Evolutionary conservation across 2,113 vertebrate genomes (phyloP).

Genomic region (Oriolus oriolus): DNA sequence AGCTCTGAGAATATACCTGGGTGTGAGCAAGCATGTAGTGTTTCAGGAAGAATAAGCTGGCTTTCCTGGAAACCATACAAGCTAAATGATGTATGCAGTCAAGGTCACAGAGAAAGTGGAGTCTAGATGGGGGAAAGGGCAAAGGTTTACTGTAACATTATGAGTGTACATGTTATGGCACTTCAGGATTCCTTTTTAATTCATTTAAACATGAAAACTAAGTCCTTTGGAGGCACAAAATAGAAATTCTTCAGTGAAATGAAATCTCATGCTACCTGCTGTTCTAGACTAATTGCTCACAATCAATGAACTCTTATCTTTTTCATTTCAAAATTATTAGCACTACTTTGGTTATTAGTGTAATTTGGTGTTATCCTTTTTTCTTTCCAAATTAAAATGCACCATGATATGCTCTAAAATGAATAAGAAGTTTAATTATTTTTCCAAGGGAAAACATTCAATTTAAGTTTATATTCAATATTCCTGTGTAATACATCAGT

Average conservation of each 20-base stretch:
- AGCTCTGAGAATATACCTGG: not conserved
- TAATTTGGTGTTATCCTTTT: slow-evolving; percentile 13
- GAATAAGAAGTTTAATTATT: slow-evolving; percentile 53
- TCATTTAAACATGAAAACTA: not conserved
- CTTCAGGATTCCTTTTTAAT: not conserved
- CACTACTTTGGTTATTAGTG: slow-evolving; percentile 40
- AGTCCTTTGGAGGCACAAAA: not conserved
- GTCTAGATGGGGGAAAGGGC: not conserved
- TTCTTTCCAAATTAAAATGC: slow-evolving; percentile 35
- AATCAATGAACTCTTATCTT: slow-evolving; percentile 35
- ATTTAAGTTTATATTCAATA: slow-evolving; percentile 3
- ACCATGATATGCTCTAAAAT: not conserved
- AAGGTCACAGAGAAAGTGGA: not conserved
- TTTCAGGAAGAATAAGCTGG: not conserved
- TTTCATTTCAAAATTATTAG: slow-evolving; percentile 51
- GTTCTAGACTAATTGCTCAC: slow-evolving; percentile 48
- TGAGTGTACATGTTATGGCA: not conserved
- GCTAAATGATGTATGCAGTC: not conserved
- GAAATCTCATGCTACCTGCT: slow-evolving; percentile 39
- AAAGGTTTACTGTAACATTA: not conserved
- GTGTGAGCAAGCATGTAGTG: not conserved
- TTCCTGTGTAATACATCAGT: not conserved
- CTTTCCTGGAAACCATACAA: not conserved
- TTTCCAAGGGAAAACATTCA: slow-evolving; percentile 41
- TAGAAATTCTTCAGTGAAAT: slow-evolving; percentile 18